phyloP scores from a whole-genome alignment of 2,113 vertebrate species.

The Anhinga anhinga region DNA sequence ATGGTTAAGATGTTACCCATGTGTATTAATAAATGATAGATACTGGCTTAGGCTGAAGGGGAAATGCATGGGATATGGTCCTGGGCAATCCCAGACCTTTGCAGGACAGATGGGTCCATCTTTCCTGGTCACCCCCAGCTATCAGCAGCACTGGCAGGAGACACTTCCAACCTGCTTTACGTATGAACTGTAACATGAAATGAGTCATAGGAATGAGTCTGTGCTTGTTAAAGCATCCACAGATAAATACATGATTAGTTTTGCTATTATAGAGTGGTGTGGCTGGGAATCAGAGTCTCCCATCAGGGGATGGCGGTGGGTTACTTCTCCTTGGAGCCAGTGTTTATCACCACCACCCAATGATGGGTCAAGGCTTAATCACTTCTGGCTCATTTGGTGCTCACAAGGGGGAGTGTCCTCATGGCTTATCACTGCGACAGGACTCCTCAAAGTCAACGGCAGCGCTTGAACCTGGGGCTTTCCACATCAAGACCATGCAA shows the following conservation, averaged over 20 bases:
- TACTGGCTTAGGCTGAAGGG: neutral
- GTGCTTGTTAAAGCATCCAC: neutral
- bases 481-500: neutral
- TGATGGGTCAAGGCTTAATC: neutral
- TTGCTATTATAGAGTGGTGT: neutral
- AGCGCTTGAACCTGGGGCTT: neutral
- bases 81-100: neutral
- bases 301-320: rapidly evolving
- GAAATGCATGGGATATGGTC: neutral
- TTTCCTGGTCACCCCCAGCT: neutral
- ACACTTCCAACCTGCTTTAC: neutral
- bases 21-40: neutral
- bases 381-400: neutral
- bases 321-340: neutral
- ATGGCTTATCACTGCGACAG: rapidly evolving
- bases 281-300: neutral
- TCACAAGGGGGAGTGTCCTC: neutral
- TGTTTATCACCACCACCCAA: neutral
- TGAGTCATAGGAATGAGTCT: neutral
- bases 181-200: neutral
- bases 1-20: neutral
- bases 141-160: neutral
- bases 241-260: neutral
- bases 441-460: neutral
- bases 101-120: neutral